phyloP scores from a whole-genome alignment of 2,113 vertebrate species.

The Caloenas nicobarica region DNA sequence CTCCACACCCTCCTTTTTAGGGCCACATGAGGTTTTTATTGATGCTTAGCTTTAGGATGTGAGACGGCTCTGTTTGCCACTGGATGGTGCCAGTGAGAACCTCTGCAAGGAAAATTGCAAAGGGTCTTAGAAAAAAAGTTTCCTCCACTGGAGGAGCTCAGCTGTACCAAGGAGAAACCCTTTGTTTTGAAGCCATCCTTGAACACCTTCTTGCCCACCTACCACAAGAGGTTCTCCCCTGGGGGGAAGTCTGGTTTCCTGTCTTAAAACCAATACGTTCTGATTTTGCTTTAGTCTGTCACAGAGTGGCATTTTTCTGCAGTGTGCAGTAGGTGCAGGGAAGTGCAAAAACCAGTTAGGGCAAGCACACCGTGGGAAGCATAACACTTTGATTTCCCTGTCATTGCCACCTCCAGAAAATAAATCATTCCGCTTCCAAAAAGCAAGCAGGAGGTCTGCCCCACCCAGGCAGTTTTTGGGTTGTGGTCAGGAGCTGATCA shows the following conservation, averaged over 20 bases:
- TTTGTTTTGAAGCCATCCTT: not conserved
- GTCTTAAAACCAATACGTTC: not conserved
- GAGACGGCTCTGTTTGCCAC: not conserved
- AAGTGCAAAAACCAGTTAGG: not conserved
- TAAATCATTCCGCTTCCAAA: not conserved
- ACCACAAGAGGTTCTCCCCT: not conserved
- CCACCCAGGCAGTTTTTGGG: not conserved
- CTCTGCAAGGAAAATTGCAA: not conserved
- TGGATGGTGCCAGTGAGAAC: constrained; percentile 46
- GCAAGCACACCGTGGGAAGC: not conserved
- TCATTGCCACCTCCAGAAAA: not conserved
- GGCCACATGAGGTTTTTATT: not conserved
- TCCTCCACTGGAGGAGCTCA: not conserved
- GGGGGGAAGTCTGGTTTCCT: not conserved
- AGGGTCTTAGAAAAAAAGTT: not conserved
- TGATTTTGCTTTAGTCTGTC: not conserved
- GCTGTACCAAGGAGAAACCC: not conserved
- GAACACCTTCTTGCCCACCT: not conserved
- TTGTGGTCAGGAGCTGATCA: not conserved
- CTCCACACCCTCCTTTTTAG: not conserved
- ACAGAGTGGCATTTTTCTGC: not conserved
- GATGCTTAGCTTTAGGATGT: not conserved
- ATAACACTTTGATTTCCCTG: not conserved
- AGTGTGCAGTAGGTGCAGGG: too few relatives aligned
- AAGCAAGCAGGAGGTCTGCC: constrained; percentile 3